Percentiles rank a stretch among this genome's conserved stretches.
phyloP scores from a whole-genome alignment of 2,888 invertebrate species.

The Watsonalla binaria region DNA sequence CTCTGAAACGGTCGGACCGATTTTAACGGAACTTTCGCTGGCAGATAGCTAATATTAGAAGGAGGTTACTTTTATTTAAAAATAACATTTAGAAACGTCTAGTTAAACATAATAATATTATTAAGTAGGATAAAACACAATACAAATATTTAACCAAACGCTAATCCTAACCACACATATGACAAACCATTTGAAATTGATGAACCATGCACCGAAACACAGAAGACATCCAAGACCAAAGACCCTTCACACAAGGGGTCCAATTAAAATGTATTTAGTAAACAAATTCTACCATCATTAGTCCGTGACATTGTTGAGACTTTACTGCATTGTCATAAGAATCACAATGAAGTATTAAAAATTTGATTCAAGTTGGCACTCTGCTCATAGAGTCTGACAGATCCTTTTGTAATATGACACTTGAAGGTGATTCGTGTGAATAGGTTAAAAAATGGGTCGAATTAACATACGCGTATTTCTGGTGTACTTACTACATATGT shows the following conservation, averaged over 20 bases:
- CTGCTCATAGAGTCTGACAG: constrained; percentile 50
- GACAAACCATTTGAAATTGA: constrained; percentile 37
- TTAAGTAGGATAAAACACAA: no score
- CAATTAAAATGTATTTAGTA: constrained; percentile 66
- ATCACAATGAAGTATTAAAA: constrained; percentile 26
- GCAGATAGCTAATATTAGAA: no score
- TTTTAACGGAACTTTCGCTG: no score
- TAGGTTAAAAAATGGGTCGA: constrained; percentile 23
- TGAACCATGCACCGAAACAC: constrained; percentile 14
- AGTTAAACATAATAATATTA: no score
- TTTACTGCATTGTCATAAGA: constrained; percentile 1
- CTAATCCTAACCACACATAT: constrained; percentile 27
- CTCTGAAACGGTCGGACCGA: no score
- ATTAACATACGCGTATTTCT: constrained; percentile 6
- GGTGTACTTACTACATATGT: no score
- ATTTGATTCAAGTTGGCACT: constrained; percentile 30
- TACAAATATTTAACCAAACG: constrained; percentile 15
- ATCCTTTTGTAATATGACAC: constrained; percentile 39
- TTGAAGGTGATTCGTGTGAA: constrained; percentile 40
- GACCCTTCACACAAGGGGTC: constrained; percentile 33
- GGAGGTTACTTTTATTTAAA: no score
- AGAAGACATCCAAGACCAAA: constrained; percentile 14
- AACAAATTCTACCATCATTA: constrained; percentile 46
- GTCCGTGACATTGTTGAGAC: constrained; percentile 3
- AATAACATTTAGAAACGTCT: no score